These are phyloP conservation scores for Intoshia linei DNA, from an alignment of 1,140 invertebrate species.

Conservation along the genomic window DNA sequence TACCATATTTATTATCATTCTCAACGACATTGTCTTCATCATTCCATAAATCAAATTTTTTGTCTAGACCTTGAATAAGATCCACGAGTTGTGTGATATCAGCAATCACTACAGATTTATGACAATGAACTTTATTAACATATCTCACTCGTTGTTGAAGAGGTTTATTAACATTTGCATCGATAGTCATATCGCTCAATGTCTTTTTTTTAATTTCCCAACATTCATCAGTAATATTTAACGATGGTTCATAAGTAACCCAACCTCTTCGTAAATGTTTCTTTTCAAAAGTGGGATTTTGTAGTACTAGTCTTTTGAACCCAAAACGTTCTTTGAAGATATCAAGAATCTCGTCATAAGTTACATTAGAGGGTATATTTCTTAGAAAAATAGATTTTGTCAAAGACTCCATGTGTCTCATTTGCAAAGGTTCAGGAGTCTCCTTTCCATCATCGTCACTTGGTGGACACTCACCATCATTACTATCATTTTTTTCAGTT, in stretches of 20 bases:
- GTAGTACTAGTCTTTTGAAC: conserved; percentile 68
- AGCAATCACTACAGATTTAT: conserved; percentile 46
- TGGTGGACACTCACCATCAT: too few species aligned
- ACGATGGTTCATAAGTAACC: conserved; percentile 78
- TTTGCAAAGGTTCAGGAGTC: too few species aligned
- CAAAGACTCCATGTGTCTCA: too few species aligned
- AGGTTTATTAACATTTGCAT: conserved; percentile 68
- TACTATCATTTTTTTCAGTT: too few species aligned
- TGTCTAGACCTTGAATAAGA: conserved; percentile 68
- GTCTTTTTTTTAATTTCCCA: conserved; percentile 85
- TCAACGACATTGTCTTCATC: conserved; percentile 22
- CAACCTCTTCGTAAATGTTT: conserved; percentile 76
- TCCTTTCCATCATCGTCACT: too few species aligned
- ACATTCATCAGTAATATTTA: conserved; percentile 95
- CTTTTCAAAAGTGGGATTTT: conserved; percentile 71
- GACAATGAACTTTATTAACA: conserved; percentile 58
- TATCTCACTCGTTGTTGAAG: conserved; percentile 56
- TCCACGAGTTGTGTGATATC: conserved; percentile 71
- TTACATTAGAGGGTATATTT: too few species aligned
- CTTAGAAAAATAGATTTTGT: background rate
- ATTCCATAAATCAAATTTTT: conserved; percentile 42
- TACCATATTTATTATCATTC: conserved; percentile 27
- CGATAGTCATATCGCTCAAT: conserved; percentile 58
- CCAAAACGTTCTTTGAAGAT: conserved; percentile 73
- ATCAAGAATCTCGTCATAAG: conserved; percentile 21